Conservation (phyloP, 2,888 invertebrate species). For the Hedya salicella region DNA sequence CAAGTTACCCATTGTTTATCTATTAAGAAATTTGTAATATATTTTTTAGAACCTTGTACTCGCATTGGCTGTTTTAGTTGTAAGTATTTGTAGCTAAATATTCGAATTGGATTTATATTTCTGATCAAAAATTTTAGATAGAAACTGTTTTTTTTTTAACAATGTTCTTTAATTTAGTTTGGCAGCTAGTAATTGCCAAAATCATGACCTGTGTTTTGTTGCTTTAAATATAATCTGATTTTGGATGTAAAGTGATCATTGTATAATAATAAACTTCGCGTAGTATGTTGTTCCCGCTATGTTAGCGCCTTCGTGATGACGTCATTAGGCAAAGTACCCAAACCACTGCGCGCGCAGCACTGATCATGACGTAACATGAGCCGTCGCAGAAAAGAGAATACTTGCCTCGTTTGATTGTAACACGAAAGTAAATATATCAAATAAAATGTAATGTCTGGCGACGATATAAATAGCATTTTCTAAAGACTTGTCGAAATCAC, state of each 20-base stretch:
- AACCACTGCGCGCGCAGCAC: too few species aligned
- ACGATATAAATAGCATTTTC: conserved; percentile 1
- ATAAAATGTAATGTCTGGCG: too few species aligned
- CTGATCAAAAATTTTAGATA: conserved; percentile 1
- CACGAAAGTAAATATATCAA: too few species aligned
- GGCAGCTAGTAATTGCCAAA: conserved; percentile 20
- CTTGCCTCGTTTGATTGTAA: too few species aligned
- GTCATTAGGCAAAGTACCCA: too few species aligned
- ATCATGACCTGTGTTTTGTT: conserved; percentile 5
- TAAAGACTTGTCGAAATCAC: background rate
- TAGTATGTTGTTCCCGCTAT: too few species aligned
- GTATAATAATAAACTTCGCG: too few species aligned
- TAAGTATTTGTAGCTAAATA: conserved; percentile 24
- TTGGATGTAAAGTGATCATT: background rate
- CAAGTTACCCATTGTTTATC: conserved; percentile 17
- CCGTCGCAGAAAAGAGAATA: background rate
- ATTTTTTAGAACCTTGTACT: conserved; percentile 36
- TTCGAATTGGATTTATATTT: conserved; percentile 13
- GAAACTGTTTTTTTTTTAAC: background rate
- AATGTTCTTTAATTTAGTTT: conserved; percentile 3
- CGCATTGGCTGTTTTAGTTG: conserved; percentile 40
- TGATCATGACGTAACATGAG: background rate
- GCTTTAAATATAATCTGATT: conserved; percentile 11
- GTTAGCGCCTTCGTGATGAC: too few species aligned
- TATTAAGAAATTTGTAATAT: conserved; percentile 1